phyloP scores from a whole-genome alignment of 2,113 vertebrate species.

The Carettochelys insculpta region DNA sequence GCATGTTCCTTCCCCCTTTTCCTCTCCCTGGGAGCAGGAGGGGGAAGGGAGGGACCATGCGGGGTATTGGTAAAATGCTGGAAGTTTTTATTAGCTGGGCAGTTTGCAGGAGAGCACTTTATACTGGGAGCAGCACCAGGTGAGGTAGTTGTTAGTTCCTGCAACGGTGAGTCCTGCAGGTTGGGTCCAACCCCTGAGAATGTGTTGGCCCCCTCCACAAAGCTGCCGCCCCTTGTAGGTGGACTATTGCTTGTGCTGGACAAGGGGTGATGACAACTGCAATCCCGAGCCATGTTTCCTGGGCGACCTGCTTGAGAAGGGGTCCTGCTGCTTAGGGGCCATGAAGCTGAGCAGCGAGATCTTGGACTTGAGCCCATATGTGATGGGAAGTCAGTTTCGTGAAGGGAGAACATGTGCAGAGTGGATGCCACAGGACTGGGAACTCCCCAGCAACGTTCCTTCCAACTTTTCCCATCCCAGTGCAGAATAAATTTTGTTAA shows the following conservation, averaged over 20 bases:
- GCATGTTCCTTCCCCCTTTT: background rate
- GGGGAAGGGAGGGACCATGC: too few species aligned
- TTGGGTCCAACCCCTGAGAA: background rate
- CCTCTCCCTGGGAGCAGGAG: background rate
- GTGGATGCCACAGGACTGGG: background rate
- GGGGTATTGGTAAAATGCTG: background rate
- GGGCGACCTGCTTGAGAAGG: background rate
- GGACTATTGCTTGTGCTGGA: background rate
- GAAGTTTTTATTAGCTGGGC: background rate
- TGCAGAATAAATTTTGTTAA: too few species aligned
- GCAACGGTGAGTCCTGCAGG: background rate
- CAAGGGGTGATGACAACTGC: background rate
- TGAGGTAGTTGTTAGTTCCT: background rate
- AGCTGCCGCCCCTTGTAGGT: background rate
- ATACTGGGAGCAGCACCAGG: background rate
- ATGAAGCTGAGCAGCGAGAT: background rate
- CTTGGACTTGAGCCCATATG: background rate
- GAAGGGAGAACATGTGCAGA: background rate
- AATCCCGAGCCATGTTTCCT: background rate
- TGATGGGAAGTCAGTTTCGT: background rate
- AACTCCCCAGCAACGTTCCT: too few species aligned
- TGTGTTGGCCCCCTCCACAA: rapidly evolving
- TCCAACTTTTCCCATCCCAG: too few species aligned
- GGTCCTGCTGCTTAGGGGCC: background rate
- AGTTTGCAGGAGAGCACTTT: background rate